phyloP scores from a whole-genome alignment of 2,113 vertebrate genomes.

The Crotalus helleri region DNA sequence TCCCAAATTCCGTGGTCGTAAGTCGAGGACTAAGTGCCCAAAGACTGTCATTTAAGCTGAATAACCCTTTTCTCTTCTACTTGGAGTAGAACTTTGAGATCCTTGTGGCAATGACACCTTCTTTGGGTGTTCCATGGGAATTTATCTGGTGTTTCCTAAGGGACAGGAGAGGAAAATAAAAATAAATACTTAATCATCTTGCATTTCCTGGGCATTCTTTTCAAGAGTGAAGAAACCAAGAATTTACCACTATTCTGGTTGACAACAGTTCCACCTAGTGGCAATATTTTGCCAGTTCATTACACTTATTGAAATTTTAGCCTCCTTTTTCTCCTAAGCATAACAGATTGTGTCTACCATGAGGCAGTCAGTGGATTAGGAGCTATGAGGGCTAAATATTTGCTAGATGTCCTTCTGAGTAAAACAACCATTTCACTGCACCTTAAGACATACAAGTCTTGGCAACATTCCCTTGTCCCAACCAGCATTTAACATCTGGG shows the following conservation, averaged over 20 bases:
- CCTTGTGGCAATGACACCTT: neutral
- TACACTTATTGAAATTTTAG: neutral
- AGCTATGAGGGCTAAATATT: neutral
- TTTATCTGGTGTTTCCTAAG: neutral
- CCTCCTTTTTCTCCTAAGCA: neutral
- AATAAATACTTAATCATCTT: neutral
- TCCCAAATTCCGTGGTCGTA: neutral
- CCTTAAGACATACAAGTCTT: neutral
- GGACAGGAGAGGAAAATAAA: neutral
- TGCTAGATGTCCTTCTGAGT: neutral
- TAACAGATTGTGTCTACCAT: neutral
- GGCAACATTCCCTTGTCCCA: neutral
- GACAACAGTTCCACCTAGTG: conserved; percentile 55
- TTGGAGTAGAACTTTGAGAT: neutral
- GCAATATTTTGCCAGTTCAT: neutral
- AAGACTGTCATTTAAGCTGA: neutral
- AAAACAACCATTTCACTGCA: neutral
- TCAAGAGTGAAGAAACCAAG: neutral
- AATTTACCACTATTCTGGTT: neutral
- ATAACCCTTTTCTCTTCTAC: neutral
- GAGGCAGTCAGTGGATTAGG: neutral
- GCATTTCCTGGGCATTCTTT: neutral
- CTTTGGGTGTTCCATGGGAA: neutral
- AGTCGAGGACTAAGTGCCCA: neutral
- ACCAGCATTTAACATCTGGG: neutral